Conservation (phyloP, 2,797 vertebrate species). For the Cryptoblepharus egeriae region DNA sequence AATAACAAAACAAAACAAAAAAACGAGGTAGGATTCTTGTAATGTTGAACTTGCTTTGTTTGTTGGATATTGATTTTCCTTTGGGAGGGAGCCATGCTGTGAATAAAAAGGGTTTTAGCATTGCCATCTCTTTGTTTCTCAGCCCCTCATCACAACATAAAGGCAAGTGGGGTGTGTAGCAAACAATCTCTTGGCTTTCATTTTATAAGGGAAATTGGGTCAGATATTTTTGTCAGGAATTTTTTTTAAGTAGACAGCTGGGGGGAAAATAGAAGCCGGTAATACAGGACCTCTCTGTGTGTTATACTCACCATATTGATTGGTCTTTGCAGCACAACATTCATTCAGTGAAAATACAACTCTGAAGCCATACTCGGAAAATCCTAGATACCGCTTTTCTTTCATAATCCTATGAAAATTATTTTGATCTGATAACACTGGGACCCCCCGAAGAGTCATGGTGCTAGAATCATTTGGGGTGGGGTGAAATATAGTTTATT, state of each 20-base stretch:
- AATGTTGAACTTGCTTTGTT: slow-evolving; percentile 27
- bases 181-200: slow-evolving; percentile 40
- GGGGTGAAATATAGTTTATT: not conserved
- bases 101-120: slow-evolving; percentile 34
- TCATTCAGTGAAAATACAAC: slow-evolving; percentile 48
- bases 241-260: slow-evolving; percentile 2
- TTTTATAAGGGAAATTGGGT: slow-evolving; percentile 49
- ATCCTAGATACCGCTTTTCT: slow-evolving; percentile 62
- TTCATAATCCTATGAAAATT: slow-evolving; percentile 67
- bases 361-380: slow-evolving; percentile 45
- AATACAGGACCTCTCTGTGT: not conserved
- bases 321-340: slow-evolving; percentile 45
- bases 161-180: not conserved
- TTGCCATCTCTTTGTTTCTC: not conserved
- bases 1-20: not conserved
- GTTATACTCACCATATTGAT: slow-evolving; percentile 39
- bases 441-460: slow-evolving; percentile 23
- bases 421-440: slow-evolving; percentile 64
- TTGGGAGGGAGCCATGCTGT: slow-evolving; percentile 28
- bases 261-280: not conserved
- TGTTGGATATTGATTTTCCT: slow-evolving; percentile 14
- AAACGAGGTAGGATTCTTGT: not conserved
- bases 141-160: not conserved
- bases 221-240: slow-evolving; percentile 22
- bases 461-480: not conserved